Evolutionary conservation across 2,113 vertebrate species (phyloP), one percentile per base, ranked within the genome.

Genomic region (Nerophis ophidion): DNA sequence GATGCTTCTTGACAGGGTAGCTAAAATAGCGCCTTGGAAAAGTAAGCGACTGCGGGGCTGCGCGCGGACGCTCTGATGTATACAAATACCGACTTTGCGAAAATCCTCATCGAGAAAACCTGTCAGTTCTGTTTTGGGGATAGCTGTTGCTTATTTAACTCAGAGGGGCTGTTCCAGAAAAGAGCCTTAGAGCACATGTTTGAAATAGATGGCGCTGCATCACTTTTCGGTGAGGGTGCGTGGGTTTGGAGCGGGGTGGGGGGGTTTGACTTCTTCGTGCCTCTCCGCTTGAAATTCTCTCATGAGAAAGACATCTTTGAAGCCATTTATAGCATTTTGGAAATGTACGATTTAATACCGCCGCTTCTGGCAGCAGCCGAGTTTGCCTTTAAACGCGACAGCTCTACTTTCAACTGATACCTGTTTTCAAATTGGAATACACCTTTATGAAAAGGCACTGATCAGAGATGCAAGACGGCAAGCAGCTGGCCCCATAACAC

Each of bases 401-500:
- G 2, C 12, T 46, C 6, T 10, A 46, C 6, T 36, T 48, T 44
- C 6, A 48, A 4, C 6, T 13, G 9, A 6, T 54, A 8, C 19
- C n/a, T 60, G 38, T 58, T 63, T 44, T 5, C 0, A 33, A 49
- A 38, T 46, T 42, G 54, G 38, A 56, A 62, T 57, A n/a, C 4
- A 35, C 34, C 34, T 66, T 63, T 46, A 61, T 63, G 26, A 26
- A 72, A 74, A 68, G 26, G 45, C 63, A 65, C 38, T 59, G 51
- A 63, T 57, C 61, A 51, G 47, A 75, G 61, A 77, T 1, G 14
- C 71, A 76, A 65, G 69, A 73, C 66, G 68, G 60, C 57, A 47
- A 81, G 74, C 75, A 86, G 75, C 75, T 77, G 78, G 64, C 51
- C 70, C 26, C 68, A 76, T 79, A 78, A 79, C 74, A 73, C 60